Evolutionary conservation across 2,797 vertebrate genomes (phyloP).

Genomic region (Amblyopsis hoosieri): DNA sequence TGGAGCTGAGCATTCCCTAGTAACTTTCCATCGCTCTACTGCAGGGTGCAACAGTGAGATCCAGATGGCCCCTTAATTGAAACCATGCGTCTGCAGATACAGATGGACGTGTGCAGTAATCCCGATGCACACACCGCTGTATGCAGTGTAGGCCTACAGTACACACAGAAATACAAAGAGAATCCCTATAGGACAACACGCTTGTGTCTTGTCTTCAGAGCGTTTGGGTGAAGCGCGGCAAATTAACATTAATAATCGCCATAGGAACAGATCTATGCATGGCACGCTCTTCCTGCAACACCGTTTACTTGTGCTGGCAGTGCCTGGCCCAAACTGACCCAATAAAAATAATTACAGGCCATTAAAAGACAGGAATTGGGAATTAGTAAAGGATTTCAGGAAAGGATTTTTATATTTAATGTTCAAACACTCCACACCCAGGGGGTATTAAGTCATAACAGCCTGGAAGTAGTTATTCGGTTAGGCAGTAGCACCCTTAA

Average conservation of each 20-base stretch:
- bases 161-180: conserved; percentile 37
- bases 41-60: conserved; percentile 22
- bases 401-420: not conserved
- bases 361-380: conserved; percentile 4
- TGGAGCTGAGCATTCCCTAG: conserved; percentile 42
- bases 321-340: not conserved
- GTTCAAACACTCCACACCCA: conserved; percentile 2
- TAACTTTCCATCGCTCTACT: conserved; percentile 58
- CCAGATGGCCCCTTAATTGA: conserved; percentile 71
- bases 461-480: not conserved
- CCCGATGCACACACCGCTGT: conserved; percentile 12
- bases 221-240: too few species aligned
- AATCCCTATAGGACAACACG: conserved; percentile 11
- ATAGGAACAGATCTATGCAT: not conserved
- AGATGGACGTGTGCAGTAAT: conserved; percentile 51
- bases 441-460: not conserved
- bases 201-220: conserved; percentile 20
- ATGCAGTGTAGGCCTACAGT: conserved; percentile 11
- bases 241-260: too few species aligned
- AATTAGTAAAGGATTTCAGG: conserved; percentile 2
- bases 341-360: conserved; percentile 6
- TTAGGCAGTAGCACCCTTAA: too few species aligned
- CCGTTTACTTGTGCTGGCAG: conserved; percentile 1
- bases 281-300: not conserved
- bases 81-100: conserved; percentile 66